These are phyloP conservation scores for Uropsilus gracilis DNA, from an alignment of 2,113 vertebrate genomes.

Conservation along the genomic window DNA sequence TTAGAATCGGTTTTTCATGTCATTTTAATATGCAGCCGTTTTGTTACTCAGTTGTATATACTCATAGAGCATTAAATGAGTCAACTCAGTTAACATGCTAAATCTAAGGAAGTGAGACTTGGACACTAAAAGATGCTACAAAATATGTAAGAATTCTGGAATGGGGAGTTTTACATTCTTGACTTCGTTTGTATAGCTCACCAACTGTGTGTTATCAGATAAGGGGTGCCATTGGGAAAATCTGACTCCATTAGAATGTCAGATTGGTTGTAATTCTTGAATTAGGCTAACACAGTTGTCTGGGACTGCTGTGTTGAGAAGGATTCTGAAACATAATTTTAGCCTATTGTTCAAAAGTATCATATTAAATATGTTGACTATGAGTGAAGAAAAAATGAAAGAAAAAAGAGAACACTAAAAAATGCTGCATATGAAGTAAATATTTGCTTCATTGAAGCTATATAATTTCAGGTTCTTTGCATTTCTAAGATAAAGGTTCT, in stretches of 20 bases:
- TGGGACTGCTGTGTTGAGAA: neutral
- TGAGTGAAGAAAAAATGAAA: neutral
- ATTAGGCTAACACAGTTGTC: neutral
- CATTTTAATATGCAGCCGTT: neutral
- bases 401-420: no score
- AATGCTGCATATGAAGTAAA: neutral
- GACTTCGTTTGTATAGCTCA: neutral
- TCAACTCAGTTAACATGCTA: neutral
- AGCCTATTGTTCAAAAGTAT: neutral
- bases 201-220: neutral
- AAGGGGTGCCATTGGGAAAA: neutral
- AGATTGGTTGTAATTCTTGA: neutral
- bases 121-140: neutral
- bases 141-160: neutral
- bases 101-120: neutral
- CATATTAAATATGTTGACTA: neutral
- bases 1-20: no score
- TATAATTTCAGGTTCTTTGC: neutral
- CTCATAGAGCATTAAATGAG: neutral
- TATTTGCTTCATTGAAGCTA: neutral
- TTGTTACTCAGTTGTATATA: neutral
- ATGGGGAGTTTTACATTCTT: neutral
- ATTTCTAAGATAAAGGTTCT: constrained; percentile 17
- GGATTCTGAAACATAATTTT: neutral
- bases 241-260: neutral